Base-by-base conservation (phyloP, 2,888 invertebrate species). In the Conomelus anceps region DNA sequence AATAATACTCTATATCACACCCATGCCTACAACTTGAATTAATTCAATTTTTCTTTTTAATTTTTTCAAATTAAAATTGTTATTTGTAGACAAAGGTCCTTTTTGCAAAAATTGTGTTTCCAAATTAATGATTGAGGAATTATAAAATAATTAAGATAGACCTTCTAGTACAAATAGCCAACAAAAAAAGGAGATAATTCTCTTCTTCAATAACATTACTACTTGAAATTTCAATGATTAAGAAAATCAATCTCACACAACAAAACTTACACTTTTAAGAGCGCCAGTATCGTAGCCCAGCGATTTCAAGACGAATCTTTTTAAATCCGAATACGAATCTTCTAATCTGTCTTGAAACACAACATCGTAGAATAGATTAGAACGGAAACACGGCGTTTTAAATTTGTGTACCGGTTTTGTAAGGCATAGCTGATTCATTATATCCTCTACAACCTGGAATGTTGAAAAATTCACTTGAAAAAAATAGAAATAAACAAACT, bases 341-440 rank as follows among this genome's bases (percentile, higher is more conserved):
- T 96, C 95, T 90, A 98, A 94, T 26, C 96, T 94, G 92, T 99
- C 98, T 93, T 97, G 96, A 93, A 97, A 98, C 88, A 96, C 95
- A 0, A 99, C 97, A 94, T 99, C 99, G 93, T 99, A 99, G 94
- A 95, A 99, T 26, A 99, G 94, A 94, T 99, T 99, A 91, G 96
- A 94, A 89, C 99, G 96, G 93, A 98, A 99, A 92, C 98, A 97
- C 22, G 98, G 97, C 13, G 96, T 96, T 93, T 97, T 97, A 93
- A 98, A 99, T 91, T 95, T 95, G 3, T 95, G 94, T 20, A 96
- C 94, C 6, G 97, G 96, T 91, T 95, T 94, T 88, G 95, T 94
- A 88, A 96, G 93, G 91, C 95, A 95, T 23, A 99, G 94, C 92
- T 96, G 97, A 23, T 95, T 93, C 26, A 97, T 94, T 91, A 99